phyloP scores from a whole-genome alignment of 1,140 invertebrate genomes.

The Andrena cerasifolii region DNA sequence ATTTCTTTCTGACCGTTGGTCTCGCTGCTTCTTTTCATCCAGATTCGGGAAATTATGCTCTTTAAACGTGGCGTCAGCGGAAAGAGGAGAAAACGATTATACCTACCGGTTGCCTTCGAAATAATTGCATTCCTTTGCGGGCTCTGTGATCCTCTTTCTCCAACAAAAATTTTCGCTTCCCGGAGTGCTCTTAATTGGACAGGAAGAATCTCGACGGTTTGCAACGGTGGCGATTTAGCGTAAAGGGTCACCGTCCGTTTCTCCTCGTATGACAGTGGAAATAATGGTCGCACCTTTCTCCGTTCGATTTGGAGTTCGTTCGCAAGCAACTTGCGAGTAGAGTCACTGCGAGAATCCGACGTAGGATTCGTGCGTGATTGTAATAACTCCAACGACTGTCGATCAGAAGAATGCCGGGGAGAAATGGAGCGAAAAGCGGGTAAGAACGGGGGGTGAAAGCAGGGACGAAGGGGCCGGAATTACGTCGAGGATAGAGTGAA shows the following conservation, averaged over 20 bases:
- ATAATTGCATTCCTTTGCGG: slow-evolving; percentile 25
- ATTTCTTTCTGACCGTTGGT: slow-evolving; percentile 20
- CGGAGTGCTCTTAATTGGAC: slow-evolving; percentile 19
- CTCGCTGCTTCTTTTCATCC: slow-evolving; percentile 36
- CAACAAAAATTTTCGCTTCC: background rate
- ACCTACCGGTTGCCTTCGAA: slow-evolving; percentile 5
- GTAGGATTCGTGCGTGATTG: background rate
- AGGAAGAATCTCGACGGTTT: background rate
- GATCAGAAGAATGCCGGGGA: background rate
- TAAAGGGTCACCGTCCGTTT: too few relatives aligned
- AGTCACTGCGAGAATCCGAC: too few relatives aligned
- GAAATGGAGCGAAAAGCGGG: background rate
- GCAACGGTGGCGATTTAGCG: background rate
- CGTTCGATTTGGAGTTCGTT: too few relatives aligned
- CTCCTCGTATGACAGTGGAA: too few relatives aligned
- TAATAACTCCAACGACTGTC: background rate
- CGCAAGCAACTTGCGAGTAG: too few relatives aligned
- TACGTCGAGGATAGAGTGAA: slow-evolving; percentile 14
- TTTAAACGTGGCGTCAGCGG: slow-evolving; percentile 38
- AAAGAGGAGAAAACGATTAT: slow-evolving; percentile 35
- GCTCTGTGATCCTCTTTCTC: background rate
- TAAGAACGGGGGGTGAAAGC: background rate
- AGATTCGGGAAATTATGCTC: slow-evolving; percentile 23
- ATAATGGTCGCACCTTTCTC: too few relatives aligned
- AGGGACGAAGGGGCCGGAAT: background rate